Base-by-base conservation (phyloP, 2,888 invertebrate species). In the Fabriciana adippe region DNA sequence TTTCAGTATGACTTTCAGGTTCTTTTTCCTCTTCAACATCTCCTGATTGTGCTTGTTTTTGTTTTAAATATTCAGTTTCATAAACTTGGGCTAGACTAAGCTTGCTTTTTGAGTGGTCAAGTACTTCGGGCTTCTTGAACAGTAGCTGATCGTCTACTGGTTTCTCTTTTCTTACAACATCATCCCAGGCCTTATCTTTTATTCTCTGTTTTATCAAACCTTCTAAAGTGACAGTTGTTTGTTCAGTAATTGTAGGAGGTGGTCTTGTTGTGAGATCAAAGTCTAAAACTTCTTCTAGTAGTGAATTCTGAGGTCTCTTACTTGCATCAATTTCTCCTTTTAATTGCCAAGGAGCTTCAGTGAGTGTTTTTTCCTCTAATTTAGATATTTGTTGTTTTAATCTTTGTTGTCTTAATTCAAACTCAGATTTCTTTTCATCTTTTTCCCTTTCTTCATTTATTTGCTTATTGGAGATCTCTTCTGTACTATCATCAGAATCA, bases 41-140 rank as follows among this genome's bases (percentile, higher is more conserved):
- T 13, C 94, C 94, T 5, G 92, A 91, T 56, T 85, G 78, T 0
- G 94, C 93, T 72, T 94, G 93, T 77, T 94, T 93, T 80, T 97
- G 95, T 69, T 95, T 93, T 2, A 97, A 87, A 80, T 95, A 98
- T 82, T 97, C 96, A 73, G 96, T 95, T 90, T 99, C 99, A 79
- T 99, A 99, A 57, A 99, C 96, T 89, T 99, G 96, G 0, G 98
- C 97, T 62, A 99, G 93, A 62, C 98, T 98, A 70, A 96, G 93
- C 89, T 99, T 98, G 79, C 98, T 98, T 82, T 99, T 99, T 78
- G 98, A 97, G 76, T 98, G 97, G 86, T 99, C 96, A 55, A 99
- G 89, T 0, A 97, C 94, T 66, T 98, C 93, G 73, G 96, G 95
- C 81, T 99, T 98, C 79, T 97, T 97, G 83, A 96, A 99, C 70